Conservation (phyloP, 64 coral and sea anemone species). For the Montipora cactus region DNA sequence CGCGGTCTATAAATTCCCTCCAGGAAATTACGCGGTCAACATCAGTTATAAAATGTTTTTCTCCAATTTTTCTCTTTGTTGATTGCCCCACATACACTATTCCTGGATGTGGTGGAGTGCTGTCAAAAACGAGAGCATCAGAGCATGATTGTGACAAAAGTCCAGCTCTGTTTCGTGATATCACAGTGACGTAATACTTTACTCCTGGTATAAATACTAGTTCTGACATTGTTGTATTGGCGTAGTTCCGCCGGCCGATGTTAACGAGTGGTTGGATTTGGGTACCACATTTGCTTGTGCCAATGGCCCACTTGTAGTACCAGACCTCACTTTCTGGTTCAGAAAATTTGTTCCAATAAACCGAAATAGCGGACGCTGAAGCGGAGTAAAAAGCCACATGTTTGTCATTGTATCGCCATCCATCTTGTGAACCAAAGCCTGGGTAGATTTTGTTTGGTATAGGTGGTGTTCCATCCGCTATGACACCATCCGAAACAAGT, state of each 20-base stretch:
- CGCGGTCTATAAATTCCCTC: conserved; percentile 55
- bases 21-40: conserved; percentile 37
- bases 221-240: conserved; percentile 71
- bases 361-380: conserved; percentile 38
- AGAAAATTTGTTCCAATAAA: conserved; percentile 79
- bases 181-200: conserved; percentile 83
- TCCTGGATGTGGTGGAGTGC: conserved; percentile 66
- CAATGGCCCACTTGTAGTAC: conserved; percentile 98
- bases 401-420: conserved; percentile 59
- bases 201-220: conserved; percentile 51
- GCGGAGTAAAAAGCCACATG: conserved; percentile 67
- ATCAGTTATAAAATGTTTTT: conserved; percentile 11
- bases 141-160: conserved; percentile 90
- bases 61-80: neutral
- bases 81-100: conserved; percentile 55
- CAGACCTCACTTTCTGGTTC: conserved; percentile 95
- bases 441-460: conserved; percentile 57
- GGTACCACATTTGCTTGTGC: conserved; percentile 83
- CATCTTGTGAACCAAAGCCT: conserved; percentile 27
- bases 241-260: conserved; percentile 70
- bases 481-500: conserved; percentile 84
- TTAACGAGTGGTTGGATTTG: conserved; percentile 90
- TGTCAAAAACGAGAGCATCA: conserved; percentile 83
- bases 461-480: conserved; percentile 75
- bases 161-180: conserved; percentile 74